Evolutionary conservation across 1,140 invertebrate species (phyloP), one percentile per base, ranked within the genome.

Genomic region (Scaptomyza graminum): DNA sequence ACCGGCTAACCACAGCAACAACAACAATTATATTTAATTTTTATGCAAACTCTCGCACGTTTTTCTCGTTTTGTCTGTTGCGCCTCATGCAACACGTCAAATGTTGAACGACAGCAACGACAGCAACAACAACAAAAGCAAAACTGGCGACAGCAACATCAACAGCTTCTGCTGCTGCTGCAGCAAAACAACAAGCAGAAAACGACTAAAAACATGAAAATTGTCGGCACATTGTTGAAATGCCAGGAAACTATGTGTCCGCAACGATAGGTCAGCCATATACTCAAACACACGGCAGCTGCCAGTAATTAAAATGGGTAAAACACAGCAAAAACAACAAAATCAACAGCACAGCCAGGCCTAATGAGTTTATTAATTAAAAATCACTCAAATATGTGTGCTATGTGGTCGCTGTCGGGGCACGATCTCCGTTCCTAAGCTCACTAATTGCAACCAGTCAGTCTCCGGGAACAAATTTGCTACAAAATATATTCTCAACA

Each of bases 321-420:
- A 80, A 76, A 81, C 66, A 76, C 55, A 79, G 46, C 44, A 49
- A 62, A 16, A 60, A 5, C 50, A 22, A 25, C 11, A 18, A 18
- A 18, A 18, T 18, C 18, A 55, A 1, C 9, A 18, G 55, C 44
- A 64, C 63, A 70, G 50, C 55, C 63, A 57, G 63, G 73, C 80
- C 76, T 83, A 83, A 83, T 83, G 80, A 83, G 80, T 83, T 83
- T 83, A 83, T 84, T 83, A 83, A 83, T 83, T 84, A 84, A 83
- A 84, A 83, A 83, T 83, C 73, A 76, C 80, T 72, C 67, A 68
- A 49, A 62, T 74, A 34, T 63, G 46, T 65, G 28, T 39, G 34
- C 28, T 28, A 28, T 28, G 28, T 13, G 44, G 69, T 54, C 55
- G 46, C 22, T 59, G 46, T 39, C 25, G n/a, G 46, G 31, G 11